Percentiles rank a stretch among this genome's conserved stretches.
These are phyloP conservation scores for Alces alces DNA, from an alignment of 2,113 vertebrate genomes.

Conservation along the genomic window DNA sequence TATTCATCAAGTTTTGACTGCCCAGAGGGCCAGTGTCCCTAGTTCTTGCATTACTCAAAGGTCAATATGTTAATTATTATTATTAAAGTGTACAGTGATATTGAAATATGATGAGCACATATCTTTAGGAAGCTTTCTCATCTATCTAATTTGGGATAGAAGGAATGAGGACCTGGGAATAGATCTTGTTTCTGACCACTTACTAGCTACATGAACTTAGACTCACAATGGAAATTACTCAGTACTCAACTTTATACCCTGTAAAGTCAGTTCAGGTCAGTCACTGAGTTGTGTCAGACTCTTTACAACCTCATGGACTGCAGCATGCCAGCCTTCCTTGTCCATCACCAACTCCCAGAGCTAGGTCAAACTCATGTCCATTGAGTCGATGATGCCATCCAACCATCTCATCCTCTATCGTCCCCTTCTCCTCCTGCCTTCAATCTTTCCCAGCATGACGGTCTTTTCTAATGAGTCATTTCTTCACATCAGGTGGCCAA, in stretches of 20 bases:
- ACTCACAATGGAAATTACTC: background rate
- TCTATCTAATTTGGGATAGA: background rate
- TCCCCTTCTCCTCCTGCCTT: background rate
- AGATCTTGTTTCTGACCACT: background rate
- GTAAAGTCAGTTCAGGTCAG: background rate
- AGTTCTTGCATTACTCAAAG: background rate
- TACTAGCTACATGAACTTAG: background rate
- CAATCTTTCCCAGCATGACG: fast-evolving
- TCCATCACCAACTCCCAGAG: background rate
- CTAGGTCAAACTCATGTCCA: background rate
- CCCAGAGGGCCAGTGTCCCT: background rate
- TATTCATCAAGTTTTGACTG: background rate
- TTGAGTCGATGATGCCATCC: background rate
- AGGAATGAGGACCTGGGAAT: background rate
- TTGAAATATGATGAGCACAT: background rate
- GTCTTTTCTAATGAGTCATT: background rate
- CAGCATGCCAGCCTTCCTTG: background rate
- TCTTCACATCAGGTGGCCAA: background rate
- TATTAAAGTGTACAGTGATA: background rate
- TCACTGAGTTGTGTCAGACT: background rate
- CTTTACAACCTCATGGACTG: background rate
- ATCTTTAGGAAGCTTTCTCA: background rate
- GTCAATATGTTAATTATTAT: background rate
- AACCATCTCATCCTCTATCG: fast-evolving
- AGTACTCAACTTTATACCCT: background rate